Base-by-base conservation (phyloP, 2,113 vertebrate genomes). In the Notothenia rossii region DNA sequence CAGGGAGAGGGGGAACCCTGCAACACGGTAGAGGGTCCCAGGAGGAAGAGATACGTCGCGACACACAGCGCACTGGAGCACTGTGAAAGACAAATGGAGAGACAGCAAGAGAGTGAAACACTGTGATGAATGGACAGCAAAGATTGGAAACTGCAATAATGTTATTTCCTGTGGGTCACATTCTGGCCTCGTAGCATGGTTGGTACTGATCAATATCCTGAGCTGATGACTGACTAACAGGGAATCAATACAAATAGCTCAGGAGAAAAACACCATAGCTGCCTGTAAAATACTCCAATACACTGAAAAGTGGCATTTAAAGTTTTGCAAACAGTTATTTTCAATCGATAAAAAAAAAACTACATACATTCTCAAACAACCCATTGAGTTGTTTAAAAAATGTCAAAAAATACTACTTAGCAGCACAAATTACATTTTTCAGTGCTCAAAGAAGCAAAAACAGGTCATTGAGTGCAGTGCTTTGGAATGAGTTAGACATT, bases 11-110 rank as follows among this genome's bases (percentile, higher is more conserved):
- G 94, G 55, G 12, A 96, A 96, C 20, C 96, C 96, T 20, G 93
- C 95, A 7, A 97, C 96, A 0, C 97, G 96, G 92, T 95, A 96
- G 7, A 97, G 85, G 5, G 96, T 95, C 0, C 97, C 97, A 2
- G 48, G 0, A 0, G 97, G 97, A 55, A 98, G 84, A 6, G 82
- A 85, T 18, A 98, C 96, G 5, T 97, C 94, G 10, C 96, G 95
- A 63, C 95, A 94, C 36, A 78, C 8, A 5, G 76, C 90, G 0
- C 12, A 81, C 56, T 92, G 94, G 65, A 94, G 85, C 48, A 87
- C 83, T 90, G 91, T 12, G 20, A 67, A 43, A 13, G 20, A 46
- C 13, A 67, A 73, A 81, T 3, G 67, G 12, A 83, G 18, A 71
- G n/a, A 68, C 0, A 29, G 53, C 1, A 4, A 2, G 62, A 73